Base-by-base conservation (phyloP, 37 sponge, comb jelly and placozoan species). In the Spongilla lacustris region DNA sequence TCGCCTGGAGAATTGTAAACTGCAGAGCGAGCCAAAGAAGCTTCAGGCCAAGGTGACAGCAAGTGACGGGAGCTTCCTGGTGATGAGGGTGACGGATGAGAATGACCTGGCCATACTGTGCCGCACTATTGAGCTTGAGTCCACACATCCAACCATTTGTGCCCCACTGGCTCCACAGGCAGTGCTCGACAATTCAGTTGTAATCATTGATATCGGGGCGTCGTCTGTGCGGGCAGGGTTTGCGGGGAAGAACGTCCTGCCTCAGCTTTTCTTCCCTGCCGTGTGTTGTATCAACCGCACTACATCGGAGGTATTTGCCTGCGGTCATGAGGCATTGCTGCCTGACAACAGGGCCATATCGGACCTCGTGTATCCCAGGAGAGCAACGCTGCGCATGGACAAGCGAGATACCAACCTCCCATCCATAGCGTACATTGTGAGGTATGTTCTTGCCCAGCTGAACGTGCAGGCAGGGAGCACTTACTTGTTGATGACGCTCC, bases 121-220 rank as follows among this genome's bases (percentile, higher is more conserved):
- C 35, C 68, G 91, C n/a, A 83, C 87, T 19, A 72, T 94, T 2
- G 76, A 74, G 11, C 78, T 94, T 0, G 94, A 94, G 58, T 83
- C 91, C 1, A 86, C 79, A 8, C 88, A 87, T 69, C 94, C 94
- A 4, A 94, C 94, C 33, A 36, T 87, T 31, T 4, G 75, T 14
- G 34, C 69, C 19, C 74, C 72, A 24, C 33, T 70, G 12, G 66
- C 66, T 28, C 78, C 87, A 25, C 48, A 35, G 23, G 66, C 71
- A 0, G 25, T 50, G 11, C 68, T 77, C 1, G 69, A 87, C 6
- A 71, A 74, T 4, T 32, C 68, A 9, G 71, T 88, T 33, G 41
- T 93, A 36, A 88, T 94, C 50, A 81, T 96, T 25, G 96, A 96
- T 36, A 83, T 96, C 68, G 96, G 96, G 0, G 83, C 94, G 2